Base-by-base conservation (phyloP, 2,888 invertebrate species). In the Hesperia comma region DNA sequence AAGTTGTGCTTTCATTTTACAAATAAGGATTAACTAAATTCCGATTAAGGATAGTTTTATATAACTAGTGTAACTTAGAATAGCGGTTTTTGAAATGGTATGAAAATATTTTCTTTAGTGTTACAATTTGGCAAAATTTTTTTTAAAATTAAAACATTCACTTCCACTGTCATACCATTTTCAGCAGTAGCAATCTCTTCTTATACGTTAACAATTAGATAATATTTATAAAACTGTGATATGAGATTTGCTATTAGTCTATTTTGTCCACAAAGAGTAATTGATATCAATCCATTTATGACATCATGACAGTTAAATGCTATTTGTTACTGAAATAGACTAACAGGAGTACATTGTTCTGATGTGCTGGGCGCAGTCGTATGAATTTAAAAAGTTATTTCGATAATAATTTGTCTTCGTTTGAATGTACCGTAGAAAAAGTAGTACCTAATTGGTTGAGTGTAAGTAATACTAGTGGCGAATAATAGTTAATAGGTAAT, bases 211-310 rank as follows among this genome's bases (percentile, higher is more conserved):
- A 66, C 64, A 68, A 61, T 71, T 74, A 74, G 72, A 72, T 75
- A 74, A 82, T 76, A 79, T n/a, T n/a, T n/a, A n/a, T 73, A 53
- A 79, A 82, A 79, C 86, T 86, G 86, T 86, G 86, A 86, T 86
- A 86, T 79, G 75, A 77, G 75, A 80, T 78, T 76, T 76, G 79
- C 75, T 77, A 75, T 68, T 71, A 66, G 61, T 56, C 51, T 55
- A 53, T 37, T 46, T 55, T 67, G 21, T 21, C 62, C 26, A 37
- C 37, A 51, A 57, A 63, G 12, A 33, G 57, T 53, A 51, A 57
- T 41, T 32, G 40, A 57, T 37, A 37, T 40, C 40, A 57, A 15
- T 26, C 15, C 6, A 63, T 26, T 26, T 26, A 26, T 26, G 26
- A 26, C 26, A 26, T 26, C n/a, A 43, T 43, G 43, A 41, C 26